A percentile compares a stretch with the other conserved stretches of the same genome.
These are phyloP conservation scores for Notoglanidium macrostoma DNA, from an alignment of 2,797 vertebrate species.

Conservation along the genomic window DNA sequence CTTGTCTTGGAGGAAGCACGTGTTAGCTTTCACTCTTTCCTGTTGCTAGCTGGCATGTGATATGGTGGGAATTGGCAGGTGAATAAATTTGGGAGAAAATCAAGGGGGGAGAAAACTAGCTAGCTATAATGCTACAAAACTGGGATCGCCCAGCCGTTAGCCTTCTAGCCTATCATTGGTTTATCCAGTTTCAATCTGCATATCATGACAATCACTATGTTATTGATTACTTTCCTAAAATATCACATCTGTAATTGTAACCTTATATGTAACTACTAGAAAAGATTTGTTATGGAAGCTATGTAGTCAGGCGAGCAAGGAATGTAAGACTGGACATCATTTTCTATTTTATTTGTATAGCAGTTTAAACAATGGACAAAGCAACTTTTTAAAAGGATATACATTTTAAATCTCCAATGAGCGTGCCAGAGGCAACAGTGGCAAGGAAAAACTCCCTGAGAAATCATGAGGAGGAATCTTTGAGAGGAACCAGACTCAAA, in stretches of 20 bases:
- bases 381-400: background rate
- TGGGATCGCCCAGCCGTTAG: too few relatives aligned
- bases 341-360: background rate
- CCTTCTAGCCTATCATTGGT: background rate
- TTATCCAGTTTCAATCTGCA: background rate
- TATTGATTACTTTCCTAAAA: background rate
- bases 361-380: background rate
- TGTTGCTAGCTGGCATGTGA: background rate
- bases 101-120: background rate
- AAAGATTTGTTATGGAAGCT: background rate
- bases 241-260: background rate
- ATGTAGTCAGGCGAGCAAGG: background rate
- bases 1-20: background rate
- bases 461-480: background rate
- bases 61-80: background rate
- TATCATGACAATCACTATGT: background rate
- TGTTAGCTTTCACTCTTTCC: background rate
- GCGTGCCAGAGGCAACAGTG: background rate
- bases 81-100: background rate
- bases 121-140: background rate
- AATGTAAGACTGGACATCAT: background rate
- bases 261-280: background rate
- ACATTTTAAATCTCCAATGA: background rate
- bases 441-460: background rate
- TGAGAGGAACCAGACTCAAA: background rate